phyloP scores from a whole-genome alignment of 2,888 invertebrate species.

The Aricia artaxerxes region DNA sequence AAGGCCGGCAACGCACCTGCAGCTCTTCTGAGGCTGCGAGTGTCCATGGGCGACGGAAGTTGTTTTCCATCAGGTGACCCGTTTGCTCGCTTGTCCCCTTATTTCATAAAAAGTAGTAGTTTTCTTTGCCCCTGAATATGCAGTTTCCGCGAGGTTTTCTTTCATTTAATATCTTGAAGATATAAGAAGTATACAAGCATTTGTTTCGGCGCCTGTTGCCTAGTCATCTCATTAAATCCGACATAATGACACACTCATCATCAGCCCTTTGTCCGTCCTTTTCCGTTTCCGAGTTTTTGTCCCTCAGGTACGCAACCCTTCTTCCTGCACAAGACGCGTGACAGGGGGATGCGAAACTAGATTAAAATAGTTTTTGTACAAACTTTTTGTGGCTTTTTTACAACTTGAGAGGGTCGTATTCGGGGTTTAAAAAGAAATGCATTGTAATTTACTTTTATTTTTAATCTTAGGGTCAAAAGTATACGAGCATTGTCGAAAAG shows the following conservation, averaged over 20 bases:
- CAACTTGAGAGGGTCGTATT: not conserved
- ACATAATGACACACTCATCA: conserved; percentile 12
- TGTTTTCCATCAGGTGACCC: too few species aligned
- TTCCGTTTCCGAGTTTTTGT: conserved; percentile 46
- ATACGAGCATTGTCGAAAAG: not conserved
- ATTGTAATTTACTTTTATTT: conserved; percentile 8
- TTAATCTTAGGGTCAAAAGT: not conserved
- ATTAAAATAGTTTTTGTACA: conserved; percentile 39
- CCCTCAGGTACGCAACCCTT: conserved; percentile 71
- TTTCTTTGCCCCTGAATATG: not conserved
- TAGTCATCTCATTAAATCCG: conserved; percentile 36
- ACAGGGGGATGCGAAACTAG: conserved; percentile 50
- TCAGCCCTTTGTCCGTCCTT: conserved; percentile 34
- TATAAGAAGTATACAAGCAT: not conserved
- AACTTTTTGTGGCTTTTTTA: conserved; percentile 13
- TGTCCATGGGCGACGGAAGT: too few species aligned
- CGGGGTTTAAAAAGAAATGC: not conserved
- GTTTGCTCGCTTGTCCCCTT: too few species aligned
- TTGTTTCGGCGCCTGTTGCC: not conserved
- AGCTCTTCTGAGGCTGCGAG: too few species aligned
- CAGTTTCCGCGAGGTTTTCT: not conserved
- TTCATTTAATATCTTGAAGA: too few species aligned
- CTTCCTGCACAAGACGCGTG: conserved; percentile 50
- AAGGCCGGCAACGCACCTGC: too few species aligned
- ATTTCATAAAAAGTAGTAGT: too few species aligned